Evolutionary conservation across 2,797 vertebrate species (phyloP).

Genomic region (Dromococcyx pavoninus): DNA sequence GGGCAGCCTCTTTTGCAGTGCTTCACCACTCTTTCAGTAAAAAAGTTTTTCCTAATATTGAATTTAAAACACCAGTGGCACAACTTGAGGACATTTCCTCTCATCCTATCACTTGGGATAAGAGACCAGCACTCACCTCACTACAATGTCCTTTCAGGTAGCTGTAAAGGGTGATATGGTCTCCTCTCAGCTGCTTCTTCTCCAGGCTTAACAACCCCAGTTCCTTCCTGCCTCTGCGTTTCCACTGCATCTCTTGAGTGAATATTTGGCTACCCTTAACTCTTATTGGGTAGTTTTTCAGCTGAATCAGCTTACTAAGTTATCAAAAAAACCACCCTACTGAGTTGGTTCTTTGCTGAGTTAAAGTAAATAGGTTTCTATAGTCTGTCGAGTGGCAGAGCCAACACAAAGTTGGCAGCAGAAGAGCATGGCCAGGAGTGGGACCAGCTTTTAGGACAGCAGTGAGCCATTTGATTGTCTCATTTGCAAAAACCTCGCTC

Average conservation of each 20-base stretch:
- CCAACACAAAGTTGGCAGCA: neutral
- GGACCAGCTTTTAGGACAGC: slow-evolving; percentile 22
- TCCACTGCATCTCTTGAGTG: neutral
- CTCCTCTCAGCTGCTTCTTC: too few relatives aligned
- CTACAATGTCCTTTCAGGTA: too few relatives aligned
- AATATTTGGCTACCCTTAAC: neutral
- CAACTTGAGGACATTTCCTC: too few relatives aligned
- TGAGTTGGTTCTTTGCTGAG: neutral
- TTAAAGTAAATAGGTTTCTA: neutral
- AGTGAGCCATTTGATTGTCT: neutral
- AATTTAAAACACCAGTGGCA: too few relatives aligned
- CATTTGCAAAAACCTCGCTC: neutral
- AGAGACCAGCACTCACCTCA: too few relatives aligned
- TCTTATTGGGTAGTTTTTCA: neutral
- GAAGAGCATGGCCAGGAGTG: neutral
- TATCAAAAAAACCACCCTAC: neutral
- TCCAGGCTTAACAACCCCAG: too few relatives aligned
- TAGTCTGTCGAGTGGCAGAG: neutral
- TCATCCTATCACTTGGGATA: too few relatives aligned
- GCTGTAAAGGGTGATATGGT: too few relatives aligned
- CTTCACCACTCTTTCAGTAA: too few relatives aligned
- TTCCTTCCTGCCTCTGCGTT: neutral
- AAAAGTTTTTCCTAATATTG: too few relatives aligned
- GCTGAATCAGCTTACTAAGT: neutral
- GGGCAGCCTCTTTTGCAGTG: too few relatives aligned